These are phyloP conservation scores for Sorex maritimensis DNA, from an alignment of 2,797 vertebrate species.

Conservation along the genomic window DNA sequence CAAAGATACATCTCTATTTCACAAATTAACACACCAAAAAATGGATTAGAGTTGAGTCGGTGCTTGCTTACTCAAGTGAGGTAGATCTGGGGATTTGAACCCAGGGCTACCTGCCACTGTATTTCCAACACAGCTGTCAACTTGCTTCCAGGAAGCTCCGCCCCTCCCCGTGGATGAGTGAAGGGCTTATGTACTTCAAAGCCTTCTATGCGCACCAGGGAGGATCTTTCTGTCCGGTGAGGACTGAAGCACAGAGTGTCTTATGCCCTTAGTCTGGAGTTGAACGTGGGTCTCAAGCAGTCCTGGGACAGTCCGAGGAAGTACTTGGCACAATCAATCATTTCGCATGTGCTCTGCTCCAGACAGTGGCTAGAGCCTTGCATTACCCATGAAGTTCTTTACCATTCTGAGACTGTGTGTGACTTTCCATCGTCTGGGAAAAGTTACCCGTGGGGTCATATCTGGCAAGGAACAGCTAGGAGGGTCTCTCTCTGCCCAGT, in stretches of 20 bases:
- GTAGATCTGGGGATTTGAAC: neutral
- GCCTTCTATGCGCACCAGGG: too few relatives aligned
- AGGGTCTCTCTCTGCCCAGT: neutral
- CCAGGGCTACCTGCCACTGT: neutral
- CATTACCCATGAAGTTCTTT: fast-evolving
- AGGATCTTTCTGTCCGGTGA: neutral
- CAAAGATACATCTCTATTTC: neutral
- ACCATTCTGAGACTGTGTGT: neutral
- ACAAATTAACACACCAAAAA: neutral
- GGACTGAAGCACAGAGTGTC: too few relatives aligned
- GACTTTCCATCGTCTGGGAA: neutral
- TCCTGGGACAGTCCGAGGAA: fast-evolving
- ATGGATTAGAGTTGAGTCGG: neutral
- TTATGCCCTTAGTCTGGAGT: neutral
- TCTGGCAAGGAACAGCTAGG: neutral
- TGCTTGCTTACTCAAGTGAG: fast-evolving
- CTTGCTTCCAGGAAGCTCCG: neutral
- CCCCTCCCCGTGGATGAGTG: neutral
- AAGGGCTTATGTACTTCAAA: neutral
- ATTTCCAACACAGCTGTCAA: too few relatives aligned
- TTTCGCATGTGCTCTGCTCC: too few relatives aligned
- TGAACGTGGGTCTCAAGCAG: neutral
- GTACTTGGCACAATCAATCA: neutral
- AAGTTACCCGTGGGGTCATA: neutral
- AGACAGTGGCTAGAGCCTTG: neutral